Base-by-base conservation (phyloP, 1,140 invertebrate species). In the Scylla paramamosain region DNA sequence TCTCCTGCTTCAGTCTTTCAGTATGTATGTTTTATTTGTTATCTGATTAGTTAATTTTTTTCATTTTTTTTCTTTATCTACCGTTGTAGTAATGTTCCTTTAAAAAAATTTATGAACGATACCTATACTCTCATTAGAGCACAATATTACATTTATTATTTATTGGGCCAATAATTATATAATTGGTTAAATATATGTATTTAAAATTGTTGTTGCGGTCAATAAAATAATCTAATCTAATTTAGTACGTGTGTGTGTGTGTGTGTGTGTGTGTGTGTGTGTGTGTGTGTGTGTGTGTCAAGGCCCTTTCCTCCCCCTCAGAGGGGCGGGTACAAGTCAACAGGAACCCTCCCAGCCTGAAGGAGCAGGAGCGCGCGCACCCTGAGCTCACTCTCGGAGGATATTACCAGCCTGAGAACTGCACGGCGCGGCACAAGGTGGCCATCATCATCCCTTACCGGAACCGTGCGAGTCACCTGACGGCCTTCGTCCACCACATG, bases 401-500 rank as follows among this genome's bases (percentile, higher is more conserved):
- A 6, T 77, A 59, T 48, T 91, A 86, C 86, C 10, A 25, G 25
- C 94, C 94, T 0, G 6, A 7, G 4, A 31, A 91, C 16, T 91
- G 88, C 31, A 77, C 39, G 46, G 48, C 86, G 97, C 16, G 97
- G 97, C 94, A 95, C 88, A 48, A 67, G 77, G 98, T 99, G 7
- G 99, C 99, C n/a, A 98, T 99, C 32, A 98, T 99, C 95, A 97
- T 99, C 59, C 99, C 99, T 10, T 99, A 99, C 96, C 97, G 99
- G 95, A 98, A 99, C 96, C 97, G 99, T 89, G 97, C 98, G 95
- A 97, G 97, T 28, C 99, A 99, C 96, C 97, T 99, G 12, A 97
- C 98, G 28, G 97, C 98, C 92, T 99, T 99, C 96, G 97, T 99
- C 87, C 98, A 98, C 96, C 98, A 99, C 96, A 98, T 99, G 97